Percentiles rank a stretch among this genome's conserved stretches.
Evolutionary conservation across 2,797 vertebrate species (phyloP).

Genomic region (Tamandua tetradactyla): DNA sequence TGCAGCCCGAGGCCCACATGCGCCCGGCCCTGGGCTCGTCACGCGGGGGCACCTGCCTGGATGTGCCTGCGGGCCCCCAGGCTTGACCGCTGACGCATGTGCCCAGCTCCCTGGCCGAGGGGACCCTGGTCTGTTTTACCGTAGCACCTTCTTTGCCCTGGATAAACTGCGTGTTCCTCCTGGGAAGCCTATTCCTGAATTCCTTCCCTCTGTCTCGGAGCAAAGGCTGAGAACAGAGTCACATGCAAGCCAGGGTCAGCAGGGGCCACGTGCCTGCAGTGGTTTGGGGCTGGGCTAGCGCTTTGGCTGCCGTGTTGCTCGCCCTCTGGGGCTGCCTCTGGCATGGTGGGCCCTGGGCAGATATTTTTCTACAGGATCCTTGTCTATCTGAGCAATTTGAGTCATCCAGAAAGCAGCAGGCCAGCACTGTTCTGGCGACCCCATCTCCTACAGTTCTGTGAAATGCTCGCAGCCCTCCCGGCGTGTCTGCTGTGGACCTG

Average conservation of each 20-base stretch:
- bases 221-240: fast-evolving
- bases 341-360: not conserved
- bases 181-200: fast-evolving
- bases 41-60: fast-evolving
- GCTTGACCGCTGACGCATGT: fast-evolving
- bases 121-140: fast-evolving
- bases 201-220: fast-evolving
- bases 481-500: fast-evolving
- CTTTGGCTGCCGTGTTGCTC: fast-evolving
- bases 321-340: fast-evolving
- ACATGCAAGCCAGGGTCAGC: fast-evolving
- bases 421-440: fast-evolving
- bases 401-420: fast-evolving
- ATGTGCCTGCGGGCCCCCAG: not conserved
- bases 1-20: not conserved
- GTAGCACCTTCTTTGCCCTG: fast-evolving
- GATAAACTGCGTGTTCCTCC: fast-evolving
- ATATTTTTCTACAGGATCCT: fast-evolving
- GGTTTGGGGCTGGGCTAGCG: fast-evolving
- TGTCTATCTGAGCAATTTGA: not conserved
- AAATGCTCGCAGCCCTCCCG: not conserved
- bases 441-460: fast-evolving
- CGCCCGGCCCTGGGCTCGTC: no score
- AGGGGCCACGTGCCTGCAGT: fast-evolving
- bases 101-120: fast-evolving